A percentile compares a stretch with the other conserved stretches of the same genome.
These are phyloP conservation scores for Tanypteryx hageni DNA, from an alignment of 2,888 invertebrate species.

Conservation along the genomic window DNA sequence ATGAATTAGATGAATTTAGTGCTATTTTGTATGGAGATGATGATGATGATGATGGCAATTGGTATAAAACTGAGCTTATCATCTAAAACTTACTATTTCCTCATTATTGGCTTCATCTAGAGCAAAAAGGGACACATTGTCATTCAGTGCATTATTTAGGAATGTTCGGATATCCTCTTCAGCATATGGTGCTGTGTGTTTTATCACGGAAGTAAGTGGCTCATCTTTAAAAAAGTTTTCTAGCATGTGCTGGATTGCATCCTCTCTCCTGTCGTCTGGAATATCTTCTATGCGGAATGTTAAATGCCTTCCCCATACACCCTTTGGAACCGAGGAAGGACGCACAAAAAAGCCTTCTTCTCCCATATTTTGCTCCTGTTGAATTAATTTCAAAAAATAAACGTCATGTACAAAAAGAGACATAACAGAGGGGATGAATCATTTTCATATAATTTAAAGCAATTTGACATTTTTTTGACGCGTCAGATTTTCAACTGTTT, in stretches of 20 bases:
- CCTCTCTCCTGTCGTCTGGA: neutral
- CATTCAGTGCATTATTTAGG: neutral
- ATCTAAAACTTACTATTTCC: neutral
- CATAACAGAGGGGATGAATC: neutral
- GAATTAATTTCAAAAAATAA: neutral
- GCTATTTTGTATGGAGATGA: too few relatives aligned
- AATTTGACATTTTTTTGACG: neutral
- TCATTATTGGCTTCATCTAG: conserved; percentile 43
- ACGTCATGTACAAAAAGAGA: neutral
- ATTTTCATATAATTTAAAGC: neutral
- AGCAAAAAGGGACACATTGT: conserved; percentile 31
- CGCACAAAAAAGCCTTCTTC: neutral
- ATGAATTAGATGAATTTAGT: too few relatives aligned
- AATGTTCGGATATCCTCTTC: neutral
- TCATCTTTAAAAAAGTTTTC: neutral
- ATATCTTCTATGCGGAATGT: neutral
- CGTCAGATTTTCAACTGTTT: neutral
- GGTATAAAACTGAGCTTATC: too few relatives aligned
- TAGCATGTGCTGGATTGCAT: neutral
- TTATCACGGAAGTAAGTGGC: neutral
- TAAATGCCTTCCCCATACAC: neutral
- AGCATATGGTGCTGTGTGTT: neutral
- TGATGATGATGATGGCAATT: too few relatives aligned
- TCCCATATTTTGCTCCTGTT: neutral
- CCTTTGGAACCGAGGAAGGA: conserved; percentile 1